phyloP scores from a whole-genome alignment of 1,140 invertebrate genomes.

The Sycophaga agraensis region DNA sequence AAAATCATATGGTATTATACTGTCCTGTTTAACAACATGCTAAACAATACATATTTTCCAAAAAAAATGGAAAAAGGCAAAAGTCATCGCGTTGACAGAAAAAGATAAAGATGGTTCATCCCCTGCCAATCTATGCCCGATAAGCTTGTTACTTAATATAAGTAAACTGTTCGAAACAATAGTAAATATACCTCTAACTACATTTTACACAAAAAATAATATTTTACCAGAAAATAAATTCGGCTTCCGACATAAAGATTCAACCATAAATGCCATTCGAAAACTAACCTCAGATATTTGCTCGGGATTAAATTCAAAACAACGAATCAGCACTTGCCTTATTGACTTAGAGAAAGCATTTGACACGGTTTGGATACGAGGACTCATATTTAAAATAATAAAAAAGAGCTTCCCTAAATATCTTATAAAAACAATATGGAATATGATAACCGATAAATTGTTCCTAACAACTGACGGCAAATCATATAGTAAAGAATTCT shows the following conservation, averaged over 20 bases:
- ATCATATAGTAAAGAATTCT: too few relatives aligned
- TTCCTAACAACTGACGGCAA: too few relatives aligned
- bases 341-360: too few relatives aligned
- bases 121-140: not conserved
- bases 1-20: not conserved
- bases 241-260: conserved; percentile 26
- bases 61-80: not conserved
- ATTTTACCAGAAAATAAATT: conserved; percentile 8
- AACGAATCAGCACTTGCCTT: too few relatives aligned
- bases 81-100: not conserved
- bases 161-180: not conserved
- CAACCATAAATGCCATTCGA: conserved; percentile 24
- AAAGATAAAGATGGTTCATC: not conserved
- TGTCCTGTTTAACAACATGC: not conserved
- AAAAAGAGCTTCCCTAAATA: too few relatives aligned
- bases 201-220: not conserved
- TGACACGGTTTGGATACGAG: too few relatives aligned
- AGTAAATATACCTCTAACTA: not conserved
- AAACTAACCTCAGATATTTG: conserved; percentile 24
- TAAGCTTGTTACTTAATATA: not conserved
- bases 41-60: not conserved
- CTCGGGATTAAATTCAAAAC: not conserved
- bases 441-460: too few relatives aligned
- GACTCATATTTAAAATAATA: too few relatives aligned
- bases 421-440: too few relatives aligned